Conservation (phyloP, 2,797 vertebrate species). For the Thripadectes ignobilis region DNA sequence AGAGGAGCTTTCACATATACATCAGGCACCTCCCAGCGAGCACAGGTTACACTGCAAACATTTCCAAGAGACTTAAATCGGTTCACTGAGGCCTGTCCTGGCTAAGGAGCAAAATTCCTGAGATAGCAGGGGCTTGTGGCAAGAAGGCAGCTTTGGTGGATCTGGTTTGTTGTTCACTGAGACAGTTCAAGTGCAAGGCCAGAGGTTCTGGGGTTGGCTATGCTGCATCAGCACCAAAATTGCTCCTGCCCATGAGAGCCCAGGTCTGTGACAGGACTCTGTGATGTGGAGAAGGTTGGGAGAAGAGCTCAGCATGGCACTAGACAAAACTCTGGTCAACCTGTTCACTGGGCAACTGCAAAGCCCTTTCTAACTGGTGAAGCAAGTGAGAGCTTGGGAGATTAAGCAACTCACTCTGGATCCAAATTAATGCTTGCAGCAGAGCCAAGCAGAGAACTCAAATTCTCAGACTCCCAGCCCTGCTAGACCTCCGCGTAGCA, state of each 20-base stretch:
- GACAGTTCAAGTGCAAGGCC: background rate
- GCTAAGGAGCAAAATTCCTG: background rate
- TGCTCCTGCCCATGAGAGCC: background rate
- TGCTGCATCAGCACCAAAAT: background rate
- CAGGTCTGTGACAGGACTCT: background rate
- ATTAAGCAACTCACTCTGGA: background rate
- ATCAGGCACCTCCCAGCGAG: background rate
- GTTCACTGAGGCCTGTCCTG: background rate
- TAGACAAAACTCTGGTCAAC: background rate
- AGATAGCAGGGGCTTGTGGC: background rate
- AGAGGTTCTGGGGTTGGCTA: background rate
- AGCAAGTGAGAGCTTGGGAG: background rate
- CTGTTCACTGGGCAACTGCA: background rate
- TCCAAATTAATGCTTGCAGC: background rate
- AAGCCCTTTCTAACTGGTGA: background rate
- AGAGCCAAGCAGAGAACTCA: background rate
- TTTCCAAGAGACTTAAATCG: background rate
- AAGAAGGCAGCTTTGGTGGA: background rate
- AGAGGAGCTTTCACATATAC: background rate
- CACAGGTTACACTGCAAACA: background rate
- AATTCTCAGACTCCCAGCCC: background rate
- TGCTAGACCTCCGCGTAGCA: background rate
- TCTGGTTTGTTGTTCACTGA: background rate
- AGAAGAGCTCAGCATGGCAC: background rate
- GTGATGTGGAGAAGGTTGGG: background rate